Base-by-base conservation (phyloP, 1,140 invertebrate species). In the Drosophila pandora region DNA sequence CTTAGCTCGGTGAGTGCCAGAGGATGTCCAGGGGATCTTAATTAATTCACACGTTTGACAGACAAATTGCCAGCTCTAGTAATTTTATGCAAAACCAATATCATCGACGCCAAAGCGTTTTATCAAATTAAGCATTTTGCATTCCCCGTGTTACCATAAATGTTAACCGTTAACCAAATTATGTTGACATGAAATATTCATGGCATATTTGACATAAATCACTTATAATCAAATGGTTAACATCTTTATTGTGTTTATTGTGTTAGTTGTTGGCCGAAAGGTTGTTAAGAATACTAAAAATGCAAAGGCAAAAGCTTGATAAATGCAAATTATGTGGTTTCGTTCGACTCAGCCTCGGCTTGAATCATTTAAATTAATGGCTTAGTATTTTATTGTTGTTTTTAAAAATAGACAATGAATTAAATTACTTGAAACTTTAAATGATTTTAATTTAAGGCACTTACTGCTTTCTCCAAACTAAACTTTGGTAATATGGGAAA, bases 91-190 rank as follows among this genome's bases (percentile, higher is more conserved):
- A 34, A 49, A 25, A 49, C 17, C 54, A 41, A 39, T 45, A 30
- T 53, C 34, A 45, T 67, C 48, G 60, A 65, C 41, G 50, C 25
- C 34, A 30, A 47, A 62, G 59, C 47, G 47, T 49, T 64, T 64
- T 67, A 67, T 67, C 47, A 17, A 63, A 67, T 67, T 25, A 63
- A 50, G 13, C 47, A 63, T 63, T 47, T 67, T 47, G 21, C 45
- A 67, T 43, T 10, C 47, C 23, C 8, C 47, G 12, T n/a, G 34
- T 43, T 34, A 45, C 47, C 63, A 39, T 32, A 56, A 74, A 63
- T 72, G 67, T 73, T 71, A 55, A 63, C 71, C 59, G 71, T 73
- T 74, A 74, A 56, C 71, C 68, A 58, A 68, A 69, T 69, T 69
- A 67, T 68, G 65, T 68, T 67, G 60, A 52, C 47, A 67, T 64